These are phyloP conservation scores for Fulica atra DNA, from an alignment of 2,113 vertebrate species.

Conservation along the genomic window DNA sequence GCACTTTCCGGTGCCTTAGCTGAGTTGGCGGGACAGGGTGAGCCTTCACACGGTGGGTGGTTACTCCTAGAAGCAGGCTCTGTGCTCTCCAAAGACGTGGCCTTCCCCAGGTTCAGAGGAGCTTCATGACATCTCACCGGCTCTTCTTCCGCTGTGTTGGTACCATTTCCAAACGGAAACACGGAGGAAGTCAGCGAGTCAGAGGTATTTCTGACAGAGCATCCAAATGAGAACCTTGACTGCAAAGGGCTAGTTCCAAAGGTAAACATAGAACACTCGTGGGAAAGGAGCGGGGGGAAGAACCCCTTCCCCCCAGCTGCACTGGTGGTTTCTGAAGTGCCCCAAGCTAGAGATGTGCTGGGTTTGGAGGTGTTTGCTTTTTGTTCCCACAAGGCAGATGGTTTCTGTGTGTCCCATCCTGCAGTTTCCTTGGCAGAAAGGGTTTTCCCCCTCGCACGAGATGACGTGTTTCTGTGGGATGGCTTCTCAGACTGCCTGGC, in stretches of 20 bases:
- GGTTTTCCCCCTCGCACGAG: background rate
- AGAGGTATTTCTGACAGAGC: background rate
- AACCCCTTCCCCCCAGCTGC: background rate
- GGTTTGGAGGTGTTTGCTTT: background rate
- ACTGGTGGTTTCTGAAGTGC: background rate
- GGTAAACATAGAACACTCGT: background rate
- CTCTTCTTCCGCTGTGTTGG: background rate
- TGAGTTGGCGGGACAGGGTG: background rate
- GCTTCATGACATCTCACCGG: background rate
- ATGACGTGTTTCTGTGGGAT: background rate
- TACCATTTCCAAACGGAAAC: background rate
- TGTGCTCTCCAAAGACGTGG: background rate
- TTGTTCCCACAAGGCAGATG: background rate
- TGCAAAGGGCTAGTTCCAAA: background rate
- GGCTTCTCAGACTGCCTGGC: background rate
- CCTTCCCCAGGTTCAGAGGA: background rate
- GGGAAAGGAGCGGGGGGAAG: background rate
- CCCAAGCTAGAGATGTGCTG: background rate
- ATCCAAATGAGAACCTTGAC: constrained; percentile 37
- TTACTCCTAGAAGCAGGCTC: background rate
- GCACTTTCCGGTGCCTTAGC: background rate
- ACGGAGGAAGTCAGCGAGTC: background rate
- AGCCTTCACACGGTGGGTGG: background rate
- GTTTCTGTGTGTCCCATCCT: background rate
- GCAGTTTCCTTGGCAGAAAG: background rate